Percentiles rank a stretch among this genome's conserved stretches.
phyloP scores from a whole-genome alignment of 1,140 invertebrate genomes.

The Micrasema minimum region DNA sequence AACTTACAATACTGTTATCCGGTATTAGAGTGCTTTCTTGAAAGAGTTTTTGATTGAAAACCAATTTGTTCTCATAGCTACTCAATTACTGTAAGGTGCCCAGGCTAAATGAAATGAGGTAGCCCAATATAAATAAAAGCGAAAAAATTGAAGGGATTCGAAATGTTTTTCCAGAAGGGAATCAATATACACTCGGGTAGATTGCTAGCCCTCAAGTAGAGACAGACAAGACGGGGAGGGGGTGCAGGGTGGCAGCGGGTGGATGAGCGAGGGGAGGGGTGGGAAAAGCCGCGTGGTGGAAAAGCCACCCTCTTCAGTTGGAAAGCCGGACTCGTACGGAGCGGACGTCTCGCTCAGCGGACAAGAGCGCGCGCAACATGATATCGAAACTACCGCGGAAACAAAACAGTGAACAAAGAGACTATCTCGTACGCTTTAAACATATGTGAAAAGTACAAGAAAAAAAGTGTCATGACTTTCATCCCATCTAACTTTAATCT shows the following conservation, averaged over 20 bases:
- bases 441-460: conserved; percentile 22
- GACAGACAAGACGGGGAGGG: conserved; percentile 35
- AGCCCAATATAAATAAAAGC: conserved; percentile 45
- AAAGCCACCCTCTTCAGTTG: conserved; percentile 44
- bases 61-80: too few species aligned
- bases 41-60: too few species aligned
- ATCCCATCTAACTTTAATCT: conserved; percentile 47
- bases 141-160: conserved; percentile 37
- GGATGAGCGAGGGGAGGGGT: conserved; percentile 3
- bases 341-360: conserved; percentile 21
- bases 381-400: conserved; percentile 38
- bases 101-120: conserved; percentile 39
- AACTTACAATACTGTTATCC: too few species aligned
- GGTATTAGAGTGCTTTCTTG: too few species aligned
- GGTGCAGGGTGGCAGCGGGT: not conserved
- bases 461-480: conserved; percentile 50
- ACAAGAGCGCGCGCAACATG: conserved; percentile 36
- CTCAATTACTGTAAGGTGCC: conserved; percentile 29
- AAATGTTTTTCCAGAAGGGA: conserved; percentile 46
- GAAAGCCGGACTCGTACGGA: conserved; percentile 23
- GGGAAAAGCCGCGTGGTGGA: conserved; percentile 15
- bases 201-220: conserved; percentile 38
- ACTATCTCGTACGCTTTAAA: conserved; percentile 25
- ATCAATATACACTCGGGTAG: conserved; percentile 51
- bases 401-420: conserved; percentile 26